Evolutionary conservation across 2,888 invertebrate species (phyloP), one percentile per base, ranked within the genome.

Genomic region (Lochmaea capreae): DNA sequence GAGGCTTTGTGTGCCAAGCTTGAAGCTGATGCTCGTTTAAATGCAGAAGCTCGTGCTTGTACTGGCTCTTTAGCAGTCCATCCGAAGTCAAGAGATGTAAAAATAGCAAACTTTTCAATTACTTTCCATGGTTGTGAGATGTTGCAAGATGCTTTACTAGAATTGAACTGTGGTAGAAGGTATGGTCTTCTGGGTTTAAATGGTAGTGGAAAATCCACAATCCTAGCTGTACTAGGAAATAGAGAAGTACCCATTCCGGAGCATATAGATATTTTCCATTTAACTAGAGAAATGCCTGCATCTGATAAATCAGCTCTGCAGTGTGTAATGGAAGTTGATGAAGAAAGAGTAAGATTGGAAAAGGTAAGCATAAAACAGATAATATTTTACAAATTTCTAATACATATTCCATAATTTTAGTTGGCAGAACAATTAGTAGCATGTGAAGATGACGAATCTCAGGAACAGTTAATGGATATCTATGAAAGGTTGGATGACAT

Each of bases 241-340:
- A 92, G 98, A 65, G 96, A 99, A 89, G 94, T 99, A 49, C 97
- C 98, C 0, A 96, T 99, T 76, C 99, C 98, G 4, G 94, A 96
- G 4, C 96, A 97, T 86, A 96, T 99, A 79, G 99, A 99, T 89
- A 98, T 99, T 83, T 99, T 98, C 89, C 95, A 99, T 87, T 90
- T 99, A 85, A 95, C 96, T 11, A 92, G 99, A 66, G 99, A 99
- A 89, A 98, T 99, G 93, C 95, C 97, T 0, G 98, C 99, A n/a
- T 97, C 97, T 76, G 95, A 97, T 83, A 99, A 99, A 89, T 93
- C 95, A 12, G 99, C 99, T 3, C 89, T 99, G 69, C 90, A 97
- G 86, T 96, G 97, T 86, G 99, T 99, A 52, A 97, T 98, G 95
- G 99, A 99, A 87, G 99, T 99, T 0, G 99, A 99, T 83, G 93